Percentiles rank a stretch among this genome's conserved stretches.
phyloP scores from a whole-genome alignment of 2,797 vertebrate genomes.

The Naso thynnoides region DNA sequence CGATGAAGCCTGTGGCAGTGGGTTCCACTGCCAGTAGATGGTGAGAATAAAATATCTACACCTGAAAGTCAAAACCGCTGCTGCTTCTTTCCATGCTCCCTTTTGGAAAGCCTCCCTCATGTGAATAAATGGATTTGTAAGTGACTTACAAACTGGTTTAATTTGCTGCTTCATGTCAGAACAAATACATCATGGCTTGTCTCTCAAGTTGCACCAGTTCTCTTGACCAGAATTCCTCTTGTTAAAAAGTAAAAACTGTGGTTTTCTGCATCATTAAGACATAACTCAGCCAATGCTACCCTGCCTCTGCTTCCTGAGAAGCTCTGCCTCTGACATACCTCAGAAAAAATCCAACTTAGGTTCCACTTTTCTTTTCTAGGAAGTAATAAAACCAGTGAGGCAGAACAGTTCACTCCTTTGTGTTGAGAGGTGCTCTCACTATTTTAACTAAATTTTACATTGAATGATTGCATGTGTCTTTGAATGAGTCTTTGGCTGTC shows the following conservation, averaged over 20 bases:
- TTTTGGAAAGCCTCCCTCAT: background rate
- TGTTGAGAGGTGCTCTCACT: background rate
- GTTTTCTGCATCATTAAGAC: background rate
- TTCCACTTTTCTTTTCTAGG: background rate
- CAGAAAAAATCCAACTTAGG: background rate
- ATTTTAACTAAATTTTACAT: slow-evolving; percentile 12
- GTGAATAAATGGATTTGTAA: background rate
- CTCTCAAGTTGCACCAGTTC: background rate
- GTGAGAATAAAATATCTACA: background rate
- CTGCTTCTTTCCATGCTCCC: slow-evolving; percentile 1
- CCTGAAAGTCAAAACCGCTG: background rate
- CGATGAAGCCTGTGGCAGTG: background rate
- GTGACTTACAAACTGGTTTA: background rate
- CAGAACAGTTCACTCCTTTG: background rate
- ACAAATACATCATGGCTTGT: background rate
- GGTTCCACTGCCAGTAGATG: background rate
- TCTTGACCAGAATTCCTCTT: background rate
- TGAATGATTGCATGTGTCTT: slow-evolving; percentile 11
- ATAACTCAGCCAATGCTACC: background rate
- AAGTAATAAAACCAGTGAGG: slow-evolving; percentile 7
- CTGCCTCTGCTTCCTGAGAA: background rate
- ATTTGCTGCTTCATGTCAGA: background rate
- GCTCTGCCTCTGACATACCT: background rate
- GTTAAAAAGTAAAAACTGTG: background rate
- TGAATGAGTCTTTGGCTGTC: background rate